Evolutionary conservation across 2,113 vertebrate species (phyloP), one percentile per base, ranked within the genome.

Genomic region (Eclectus roratus): DNA sequence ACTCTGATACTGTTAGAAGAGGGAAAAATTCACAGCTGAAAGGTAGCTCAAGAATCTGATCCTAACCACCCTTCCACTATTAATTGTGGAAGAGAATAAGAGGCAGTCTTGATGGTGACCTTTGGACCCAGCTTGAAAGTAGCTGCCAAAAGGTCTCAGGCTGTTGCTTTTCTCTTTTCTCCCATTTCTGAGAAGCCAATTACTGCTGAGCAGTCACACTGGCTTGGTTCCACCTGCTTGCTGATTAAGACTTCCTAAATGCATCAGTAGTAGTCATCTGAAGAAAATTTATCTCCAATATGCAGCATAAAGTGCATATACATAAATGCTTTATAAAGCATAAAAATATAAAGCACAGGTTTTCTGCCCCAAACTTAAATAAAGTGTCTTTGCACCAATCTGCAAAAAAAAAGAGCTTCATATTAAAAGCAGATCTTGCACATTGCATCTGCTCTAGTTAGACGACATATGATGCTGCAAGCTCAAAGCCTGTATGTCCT

Each of bases 71-170:
- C 50, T 90, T 55, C 7, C n/a, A 21, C 11, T 73, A 4, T 24
- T 83, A 80, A 76, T 39, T 43, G 9, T 61, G 35, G 49, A 80
- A 76, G 12, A 44, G 2, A 37, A 53, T 50, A 60, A 64, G 23
- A 11, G 3, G 0, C 15, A 60, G 53, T 37, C 0, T 1, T 46
- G 6, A 68, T 33, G 10, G 9, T 37, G 28, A 81, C 13, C 14
- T 76, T 64, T 33, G 33, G 5, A 82, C 46, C 6, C 2, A 4
- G 16, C 7, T 68, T 33, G 7, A 41, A 74, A 58, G 3, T 11
- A 61, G 31, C 6, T 66, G 7, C 17, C 85, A 11, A 80, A 80
- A 70, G 1, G 5, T 56, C 13, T 60, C 11, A 49, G 24, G 10
- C 4, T 77, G 7, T 5, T 71, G 2, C 31, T 71, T 84, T 78